Evolutionary conservation across 1,140 invertebrate genomes (phyloP), one percentile per base, ranked within the genome.

Genomic region (Marisa cornuarietis): DNA sequence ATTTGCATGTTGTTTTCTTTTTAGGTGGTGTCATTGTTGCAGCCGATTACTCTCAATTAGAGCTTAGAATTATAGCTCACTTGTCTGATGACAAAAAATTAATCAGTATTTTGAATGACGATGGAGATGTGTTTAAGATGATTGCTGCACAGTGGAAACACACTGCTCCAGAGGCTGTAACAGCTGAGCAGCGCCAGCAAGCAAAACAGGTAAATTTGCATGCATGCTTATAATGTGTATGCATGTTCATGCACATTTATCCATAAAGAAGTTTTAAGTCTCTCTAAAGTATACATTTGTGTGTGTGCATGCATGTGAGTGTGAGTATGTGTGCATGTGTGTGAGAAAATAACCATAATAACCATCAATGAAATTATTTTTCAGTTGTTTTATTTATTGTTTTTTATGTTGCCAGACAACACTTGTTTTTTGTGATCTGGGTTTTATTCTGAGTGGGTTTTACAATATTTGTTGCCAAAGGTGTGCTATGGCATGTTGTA

Each of bases 401-500:
- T 42, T 42, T 42, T 6, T 42, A 42, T 42, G 31, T 42, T 42
- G 31, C 31, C 31, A 42, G 31, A 42, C 31, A 42, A 42, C 31
- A 42, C 31, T 42, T 42, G 6, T 42, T 42, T 42, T 42, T 42
- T 42, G 31, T 42, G 31, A 42, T 42, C 31, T 42, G 31, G 31
- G 6, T 42, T 42, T 42, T 42, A 42, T 42, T 42, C 31, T 42
- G 31, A 42, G 31, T 42, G 31, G 31, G 31, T 58, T 11, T 58
- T 11, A 11, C 16, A 58, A 58, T 18, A 18, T 71, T 78, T 76
- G 73, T 69, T 71, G 85, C 13, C 94, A 98, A 58, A 58, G 92
- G 93, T 99, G 22, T 98, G 96, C 86, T 99, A 99, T 92, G 98
- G 96, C 14, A 97, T 99, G 83, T 95, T 99, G 72, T 99, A 99